These are phyloP conservation scores for Cyanistes caeruleus DNA, from an alignment of 2,113 vertebrate genomes.

Conservation along the genomic window DNA sequence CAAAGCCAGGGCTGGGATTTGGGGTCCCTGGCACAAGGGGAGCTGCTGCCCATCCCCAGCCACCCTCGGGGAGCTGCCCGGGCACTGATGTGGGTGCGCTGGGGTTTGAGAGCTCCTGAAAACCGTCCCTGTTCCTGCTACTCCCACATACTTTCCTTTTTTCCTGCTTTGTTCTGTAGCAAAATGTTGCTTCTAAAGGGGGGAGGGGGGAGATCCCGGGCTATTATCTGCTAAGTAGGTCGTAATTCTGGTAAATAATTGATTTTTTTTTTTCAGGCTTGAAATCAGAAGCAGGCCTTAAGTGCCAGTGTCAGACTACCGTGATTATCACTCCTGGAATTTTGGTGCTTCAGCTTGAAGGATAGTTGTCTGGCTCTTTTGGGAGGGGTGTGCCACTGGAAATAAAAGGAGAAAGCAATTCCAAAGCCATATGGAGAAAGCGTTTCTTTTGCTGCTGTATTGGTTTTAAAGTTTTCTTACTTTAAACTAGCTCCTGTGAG, in stretches of 20 bases:
- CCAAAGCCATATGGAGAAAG: not conserved
- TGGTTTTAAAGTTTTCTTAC: not conserved
- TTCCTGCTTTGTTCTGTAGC: not conserved
- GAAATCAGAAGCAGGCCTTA: constrained; percentile 11
- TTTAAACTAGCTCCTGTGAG: not conserved
- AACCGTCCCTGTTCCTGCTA: not conserved
- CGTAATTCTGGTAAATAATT: constrained; percentile 48
- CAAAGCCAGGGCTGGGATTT: not conserved
- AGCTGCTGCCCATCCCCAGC: not conserved
- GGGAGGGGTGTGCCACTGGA: not conserved
- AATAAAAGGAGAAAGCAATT: not conserved
- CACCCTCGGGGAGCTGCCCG: not conserved
- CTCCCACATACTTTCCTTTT: not conserved
- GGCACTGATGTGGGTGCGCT: not conserved
- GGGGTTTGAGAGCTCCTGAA: not conserved
- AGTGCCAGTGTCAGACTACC: not conserved
- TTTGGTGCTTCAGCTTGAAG: not conserved
- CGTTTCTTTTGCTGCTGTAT: not conserved
- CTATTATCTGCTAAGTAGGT: constrained; percentile 46
- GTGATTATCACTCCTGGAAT: constrained; percentile 18
- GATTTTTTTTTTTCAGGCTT: not conserved
- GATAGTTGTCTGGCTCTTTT: not conserved
- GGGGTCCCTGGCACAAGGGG: not conserved
- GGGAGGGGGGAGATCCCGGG: not conserved
- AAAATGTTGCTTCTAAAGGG: not conserved